A percentile compares a stretch with the other conserved stretches of the same genome.
Conservation (phyloP, 2,888 invertebrate species). For the Ceriagrion tenellum region DNA sequence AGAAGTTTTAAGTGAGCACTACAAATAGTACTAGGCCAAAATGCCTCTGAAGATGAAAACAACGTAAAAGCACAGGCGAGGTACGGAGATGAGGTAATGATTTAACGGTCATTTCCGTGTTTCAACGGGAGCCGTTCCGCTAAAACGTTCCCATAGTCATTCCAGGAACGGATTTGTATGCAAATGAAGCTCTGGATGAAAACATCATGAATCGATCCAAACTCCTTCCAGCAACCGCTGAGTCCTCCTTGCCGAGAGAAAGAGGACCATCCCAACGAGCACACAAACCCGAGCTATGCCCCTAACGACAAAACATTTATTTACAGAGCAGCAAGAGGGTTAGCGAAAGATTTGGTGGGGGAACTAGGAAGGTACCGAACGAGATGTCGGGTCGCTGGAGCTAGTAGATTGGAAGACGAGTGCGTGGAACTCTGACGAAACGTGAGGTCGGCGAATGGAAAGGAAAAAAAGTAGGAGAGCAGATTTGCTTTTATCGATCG, state of each 20-base stretch:
- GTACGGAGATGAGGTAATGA: not conserved
- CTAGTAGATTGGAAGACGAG: too few species aligned
- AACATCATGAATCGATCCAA: not conserved
- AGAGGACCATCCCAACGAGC: not conserved
- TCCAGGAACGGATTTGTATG: not conserved
- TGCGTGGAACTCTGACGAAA: not conserved
- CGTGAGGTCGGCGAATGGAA: not conserved
- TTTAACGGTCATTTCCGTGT: conserved; percentile 9
- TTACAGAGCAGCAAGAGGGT: too few species aligned
- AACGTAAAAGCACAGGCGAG: too few species aligned
- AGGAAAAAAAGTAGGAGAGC: not conserved
- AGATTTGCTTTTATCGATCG: not conserved
- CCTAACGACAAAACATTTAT: not conserved
- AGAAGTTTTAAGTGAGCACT: too few species aligned
- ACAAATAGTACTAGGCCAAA: too few species aligned
- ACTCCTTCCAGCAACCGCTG: not conserved
- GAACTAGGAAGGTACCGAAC: not conserved
- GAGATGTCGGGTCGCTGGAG: too few species aligned
- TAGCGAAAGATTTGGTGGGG: not conserved
- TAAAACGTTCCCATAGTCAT: not conserved
- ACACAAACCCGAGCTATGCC: not conserved
- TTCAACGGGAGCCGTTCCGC: not conserved
- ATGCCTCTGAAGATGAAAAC: too few species aligned
- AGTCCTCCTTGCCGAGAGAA: not conserved
- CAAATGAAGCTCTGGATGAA: not conserved